Evolutionary conservation across 2,113 vertebrate genomes (phyloP), one percentile per base, ranked within the genome.

Genomic region (Osmerus mordax): DNA sequence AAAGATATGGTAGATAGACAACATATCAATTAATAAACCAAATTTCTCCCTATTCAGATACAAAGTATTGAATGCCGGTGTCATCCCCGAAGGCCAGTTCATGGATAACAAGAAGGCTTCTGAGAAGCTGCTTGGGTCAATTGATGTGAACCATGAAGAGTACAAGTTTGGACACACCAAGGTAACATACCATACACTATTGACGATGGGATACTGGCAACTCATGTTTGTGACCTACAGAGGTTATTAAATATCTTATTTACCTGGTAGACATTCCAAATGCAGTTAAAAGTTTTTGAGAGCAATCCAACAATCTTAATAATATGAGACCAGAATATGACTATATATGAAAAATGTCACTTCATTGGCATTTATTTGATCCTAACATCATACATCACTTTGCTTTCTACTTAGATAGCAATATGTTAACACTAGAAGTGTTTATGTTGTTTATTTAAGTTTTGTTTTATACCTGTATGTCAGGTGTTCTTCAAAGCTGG

Each of bases 401-500:
- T 36, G 32, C 32, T 36, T 1, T 36, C 32, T 36, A 36, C 1
- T 36, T 36, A 36, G 32, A 63, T 7, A 51, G 28, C 2, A 13
- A 28, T 51, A 16, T 69, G 13, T 15, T 3, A n/a, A 0, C n/a
- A 62, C 9, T 15, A 41, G 9, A 18, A 9, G 41, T 28, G 9
- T 12, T 28, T 3, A 28, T 3, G 25, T 28, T 28, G 25, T 28
- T 59, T 25, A 25, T 29, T 60, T 18, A 6, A 4, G 8, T 62
- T 12, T 25, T 15, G 41, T 12, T 8, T 47, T 11, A 12, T 12
- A 11, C 41, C 9, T 47, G 32, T 9, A 36, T 58, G 71, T 65
- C 36, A 96, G 95, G 94, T 95, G 74, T 95, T 96, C 87, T 96
- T 96, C 87, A 95, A 95, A 92, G 94, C 93, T 88, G 95, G 95